Percentiles rank a stretch among this genome's conserved stretches.
phyloP scores from a whole-genome alignment of 2,888 invertebrate species.

The Matsumyia berberina region DNA sequence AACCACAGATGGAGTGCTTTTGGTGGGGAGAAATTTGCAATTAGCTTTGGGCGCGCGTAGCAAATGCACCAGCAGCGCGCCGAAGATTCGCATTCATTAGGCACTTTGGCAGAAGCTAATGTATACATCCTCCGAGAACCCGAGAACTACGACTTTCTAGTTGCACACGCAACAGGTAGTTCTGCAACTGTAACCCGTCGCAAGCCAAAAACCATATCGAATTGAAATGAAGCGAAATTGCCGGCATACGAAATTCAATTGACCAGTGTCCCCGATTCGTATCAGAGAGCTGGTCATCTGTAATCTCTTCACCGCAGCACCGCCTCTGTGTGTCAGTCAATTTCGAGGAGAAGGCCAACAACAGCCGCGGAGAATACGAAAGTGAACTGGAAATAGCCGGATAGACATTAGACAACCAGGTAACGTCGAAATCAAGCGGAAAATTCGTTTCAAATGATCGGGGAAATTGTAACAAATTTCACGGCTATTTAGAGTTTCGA shows the following conservation, averaged over 20 bases:
- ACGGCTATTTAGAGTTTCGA: constrained; percentile 51
- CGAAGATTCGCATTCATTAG: constrained; percentile 55
- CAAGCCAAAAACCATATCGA: constrained; percentile 33
- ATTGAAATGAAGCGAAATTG: constrained; percentile 45
- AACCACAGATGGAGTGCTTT: constrained; percentile 34
- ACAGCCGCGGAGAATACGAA: constrained; percentile 37
- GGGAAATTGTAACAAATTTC: constrained; percentile 67
- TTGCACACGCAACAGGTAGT: constrained; percentile 49
- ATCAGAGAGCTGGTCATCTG: constrained; percentile 4
- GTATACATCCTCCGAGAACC: constrained; percentile 22
- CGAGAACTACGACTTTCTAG: constrained; percentile 54
- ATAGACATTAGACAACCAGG: constrained; percentile 8
- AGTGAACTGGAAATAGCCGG: constrained; percentile 39
- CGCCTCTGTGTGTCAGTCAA: constrained; percentile 16
- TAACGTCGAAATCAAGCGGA: constrained; percentile 62
- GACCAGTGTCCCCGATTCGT: constrained; percentile 61
- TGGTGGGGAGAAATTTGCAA: constrained; percentile 47
- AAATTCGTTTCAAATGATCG: constrained; percentile 67
- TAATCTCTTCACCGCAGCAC: not conserved
- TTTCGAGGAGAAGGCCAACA: constrained; percentile 39
- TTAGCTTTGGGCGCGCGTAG: constrained; percentile 55
- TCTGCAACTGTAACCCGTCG: constrained; percentile 35
- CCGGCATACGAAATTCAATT: constrained; percentile 43
- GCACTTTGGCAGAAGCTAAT: constrained; percentile 49
- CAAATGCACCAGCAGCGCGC: constrained; percentile 28